Evolutionary conservation across 1,140 invertebrate species (phyloP).

Genomic region (Drosophila micromelanica): DNA sequence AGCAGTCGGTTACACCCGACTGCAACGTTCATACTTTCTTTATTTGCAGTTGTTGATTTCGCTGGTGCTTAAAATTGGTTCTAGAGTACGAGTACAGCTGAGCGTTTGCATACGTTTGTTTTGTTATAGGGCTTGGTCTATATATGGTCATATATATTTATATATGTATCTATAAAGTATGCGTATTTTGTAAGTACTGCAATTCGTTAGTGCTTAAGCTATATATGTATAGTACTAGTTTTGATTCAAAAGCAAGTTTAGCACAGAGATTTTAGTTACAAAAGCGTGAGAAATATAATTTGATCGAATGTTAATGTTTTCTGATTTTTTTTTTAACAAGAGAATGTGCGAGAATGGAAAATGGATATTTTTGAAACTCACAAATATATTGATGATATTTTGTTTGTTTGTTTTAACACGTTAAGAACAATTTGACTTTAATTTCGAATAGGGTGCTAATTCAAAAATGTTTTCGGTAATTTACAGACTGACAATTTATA

Average conservation of each 20-base stretch:
- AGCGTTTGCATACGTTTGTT: constrained; percentile 19
- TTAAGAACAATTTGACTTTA: neutral
- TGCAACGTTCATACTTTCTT: constrained; percentile 3
- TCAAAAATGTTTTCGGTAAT: constrained; percentile 14
- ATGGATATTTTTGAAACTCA: constrained; percentile 42
- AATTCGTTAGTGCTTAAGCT: constrained; percentile 19
- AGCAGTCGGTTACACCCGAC: too few species aligned
- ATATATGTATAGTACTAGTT: constrained; percentile 60
- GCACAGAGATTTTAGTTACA: constrained; percentile 62
- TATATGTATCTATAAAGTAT: constrained; percentile 28
- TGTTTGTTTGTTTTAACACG: neutral
- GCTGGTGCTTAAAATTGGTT: constrained; percentile 31
- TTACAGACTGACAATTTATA: constrained; percentile 24
- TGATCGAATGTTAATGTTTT: constrained; percentile 5
- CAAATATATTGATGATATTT: constrained; percentile 9
- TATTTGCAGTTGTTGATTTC: constrained; percentile 19
- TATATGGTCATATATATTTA: constrained; percentile 12
- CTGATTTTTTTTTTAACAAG: neutral
- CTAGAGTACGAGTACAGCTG: constrained; percentile 42
- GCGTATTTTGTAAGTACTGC: constrained; percentile 39
- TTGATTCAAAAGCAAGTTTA: constrained; percentile 74
- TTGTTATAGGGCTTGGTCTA: constrained; percentile 18
- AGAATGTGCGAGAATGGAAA: constrained; percentile 26
- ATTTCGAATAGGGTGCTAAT: constrained; percentile 16
- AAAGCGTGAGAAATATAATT: constrained; percentile 33